These are phyloP conservation scores for Syrmaticus mikado DNA, from an alignment of 2,113 vertebrate species.

Conservation along the genomic window DNA sequence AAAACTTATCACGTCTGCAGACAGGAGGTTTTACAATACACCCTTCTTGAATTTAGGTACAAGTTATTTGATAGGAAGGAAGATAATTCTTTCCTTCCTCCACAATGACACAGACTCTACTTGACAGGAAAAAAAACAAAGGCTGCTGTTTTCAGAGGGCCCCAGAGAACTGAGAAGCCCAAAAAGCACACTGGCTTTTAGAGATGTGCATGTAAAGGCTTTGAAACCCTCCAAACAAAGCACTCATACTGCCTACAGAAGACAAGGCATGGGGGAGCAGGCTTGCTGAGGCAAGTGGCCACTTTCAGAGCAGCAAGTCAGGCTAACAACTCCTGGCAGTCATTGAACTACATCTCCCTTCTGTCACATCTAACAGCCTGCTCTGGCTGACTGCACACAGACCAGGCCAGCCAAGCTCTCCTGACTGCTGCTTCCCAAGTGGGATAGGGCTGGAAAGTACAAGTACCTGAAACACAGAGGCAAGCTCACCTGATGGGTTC, in stretches of 20 bases:
- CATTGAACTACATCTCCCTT: not conserved
- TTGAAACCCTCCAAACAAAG: not conserved
- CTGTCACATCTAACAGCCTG: not conserved
- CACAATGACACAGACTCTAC: not conserved
- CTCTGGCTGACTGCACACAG: not conserved
- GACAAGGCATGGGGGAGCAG: not conserved
- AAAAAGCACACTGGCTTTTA: not conserved
- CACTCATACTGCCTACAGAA: not conserved
- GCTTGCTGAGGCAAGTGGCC: not conserved
- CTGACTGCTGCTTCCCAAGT: not conserved
- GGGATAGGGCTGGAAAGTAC: not conserved
- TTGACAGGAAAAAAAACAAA: not conserved
- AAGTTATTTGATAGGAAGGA: not conserved
- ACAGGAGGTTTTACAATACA: not conserved
- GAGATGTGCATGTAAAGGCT: not conserved
- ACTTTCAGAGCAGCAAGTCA: not conserved
- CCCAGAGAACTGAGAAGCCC: not conserved
- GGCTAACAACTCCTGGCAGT: not conserved
- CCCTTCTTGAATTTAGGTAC: not conserved
- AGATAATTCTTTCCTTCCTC: not conserved
- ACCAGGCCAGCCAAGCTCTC: not conserved
- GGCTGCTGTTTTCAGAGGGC: not conserved
- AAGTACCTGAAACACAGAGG: constrained; percentile 56
- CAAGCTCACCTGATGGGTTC: constrained; percentile 73
- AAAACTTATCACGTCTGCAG: not conserved